phyloP scores from a whole-genome alignment of 2,113 vertebrate species.

The Bos taurus region DNA sequence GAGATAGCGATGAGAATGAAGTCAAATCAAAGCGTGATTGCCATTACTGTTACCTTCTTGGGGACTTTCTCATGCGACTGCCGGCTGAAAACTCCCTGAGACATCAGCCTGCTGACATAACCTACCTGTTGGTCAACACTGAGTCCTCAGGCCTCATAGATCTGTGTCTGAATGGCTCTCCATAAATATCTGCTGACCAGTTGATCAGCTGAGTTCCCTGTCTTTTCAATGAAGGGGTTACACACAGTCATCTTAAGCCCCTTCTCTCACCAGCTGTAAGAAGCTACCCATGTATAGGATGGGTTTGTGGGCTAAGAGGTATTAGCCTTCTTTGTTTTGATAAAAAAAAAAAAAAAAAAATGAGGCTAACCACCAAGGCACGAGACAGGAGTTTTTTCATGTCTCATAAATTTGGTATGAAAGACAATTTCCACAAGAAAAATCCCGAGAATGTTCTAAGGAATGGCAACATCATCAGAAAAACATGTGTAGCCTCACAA shows the following conservation, averaged over 20 bases:
- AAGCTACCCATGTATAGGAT: neutral
- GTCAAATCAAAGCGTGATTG: neutral
- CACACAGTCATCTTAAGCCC: neutral
- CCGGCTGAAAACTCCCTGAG: neutral
- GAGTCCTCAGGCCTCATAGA: neutral
- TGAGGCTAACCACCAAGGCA: neutral
- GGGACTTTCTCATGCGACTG: neutral
- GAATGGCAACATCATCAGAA: neutral
- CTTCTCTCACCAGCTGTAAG: neutral
- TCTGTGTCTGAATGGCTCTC: neutral
- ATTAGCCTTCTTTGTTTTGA: neutral
- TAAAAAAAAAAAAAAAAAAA: neutral
- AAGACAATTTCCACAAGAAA: neutral
- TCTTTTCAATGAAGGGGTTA: neutral
- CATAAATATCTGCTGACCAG: neutral
- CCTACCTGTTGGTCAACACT: neutral
- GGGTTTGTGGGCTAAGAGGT: fast-evolving
- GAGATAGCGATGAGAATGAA: neutral
- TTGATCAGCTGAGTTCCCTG: neutral
- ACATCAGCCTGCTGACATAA: neutral
- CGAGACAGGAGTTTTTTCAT: neutral
- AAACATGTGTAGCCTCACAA: neutral
- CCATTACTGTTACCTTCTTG: neutral
- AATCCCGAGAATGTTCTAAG: conserved; percentile 1
- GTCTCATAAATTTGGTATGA: neutral